phyloP scores from a whole-genome alignment of 2,797 vertebrate genomes.

The Allobates femoralis region DNA sequence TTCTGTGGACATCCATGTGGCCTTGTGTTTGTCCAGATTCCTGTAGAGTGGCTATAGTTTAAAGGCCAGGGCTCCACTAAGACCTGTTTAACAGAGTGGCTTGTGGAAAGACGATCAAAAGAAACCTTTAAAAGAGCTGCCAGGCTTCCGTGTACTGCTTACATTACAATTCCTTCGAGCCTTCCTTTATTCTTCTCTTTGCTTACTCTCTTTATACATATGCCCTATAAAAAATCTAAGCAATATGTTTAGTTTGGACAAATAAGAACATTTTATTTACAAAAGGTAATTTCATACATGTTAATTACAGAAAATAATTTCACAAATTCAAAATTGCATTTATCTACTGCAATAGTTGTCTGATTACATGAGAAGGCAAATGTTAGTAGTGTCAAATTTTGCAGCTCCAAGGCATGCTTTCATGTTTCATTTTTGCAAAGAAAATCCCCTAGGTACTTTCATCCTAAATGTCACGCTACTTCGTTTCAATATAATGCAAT shows the following conservation, averaged over 20 bases:
- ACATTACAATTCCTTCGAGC: no score
- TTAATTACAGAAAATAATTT: background rate
- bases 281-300: background rate
- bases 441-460: conserved; percentile 42
- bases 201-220: no score
- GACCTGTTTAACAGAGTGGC: no score
- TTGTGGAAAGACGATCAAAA: no score
- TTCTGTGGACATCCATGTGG: no score
- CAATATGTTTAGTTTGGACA: background rate
- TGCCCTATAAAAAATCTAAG: background rate
- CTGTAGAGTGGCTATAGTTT: no score
- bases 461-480: conserved; percentile 56
- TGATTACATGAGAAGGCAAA: conserved; percentile 57
- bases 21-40: no score
- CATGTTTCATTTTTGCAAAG: conserved; percentile 56
- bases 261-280: background rate
- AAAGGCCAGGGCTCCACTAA: no score
- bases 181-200: no score
- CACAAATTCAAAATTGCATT: background rate
- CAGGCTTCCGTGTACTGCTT: no score
- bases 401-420: conserved; percentile 46
- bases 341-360: conserved; percentile 39
- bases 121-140: no score
- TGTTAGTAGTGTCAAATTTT: conserved; percentile 52
- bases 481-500: conserved; percentile 32